A percentile compares a stretch with the other conserved stretches of the same genome.
Conservation (phyloP, 2,888 invertebrate species). For the Oasisia sp. region DNA sequence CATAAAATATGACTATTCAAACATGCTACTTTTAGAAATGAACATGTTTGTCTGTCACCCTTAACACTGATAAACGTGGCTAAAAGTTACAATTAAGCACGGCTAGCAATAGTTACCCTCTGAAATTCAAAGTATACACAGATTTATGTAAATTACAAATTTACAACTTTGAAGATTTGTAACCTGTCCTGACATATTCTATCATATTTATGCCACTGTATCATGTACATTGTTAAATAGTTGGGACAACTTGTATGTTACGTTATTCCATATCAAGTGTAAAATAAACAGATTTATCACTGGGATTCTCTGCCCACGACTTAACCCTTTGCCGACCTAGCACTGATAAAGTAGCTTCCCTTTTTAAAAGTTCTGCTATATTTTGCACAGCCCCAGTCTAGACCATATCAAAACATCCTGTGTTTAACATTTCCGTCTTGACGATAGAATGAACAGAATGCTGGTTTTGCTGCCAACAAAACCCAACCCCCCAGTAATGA, state of each 20-base stretch:
- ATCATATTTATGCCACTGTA: not conserved
- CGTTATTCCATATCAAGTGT: not conserved
- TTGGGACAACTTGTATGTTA: not conserved
- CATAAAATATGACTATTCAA: not conserved
- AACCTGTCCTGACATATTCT: no score
- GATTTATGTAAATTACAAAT: no score
- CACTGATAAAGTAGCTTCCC: not conserved
- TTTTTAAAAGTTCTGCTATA: not conserved
- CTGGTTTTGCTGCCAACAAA: not conserved
- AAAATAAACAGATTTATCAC: not conserved
- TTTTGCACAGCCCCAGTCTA: not conserved
- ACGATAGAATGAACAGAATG: not conserved
- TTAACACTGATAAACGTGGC: not conserved
- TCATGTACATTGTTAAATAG: not conserved
- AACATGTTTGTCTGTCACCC: not conserved
- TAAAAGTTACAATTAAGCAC: not conserved
- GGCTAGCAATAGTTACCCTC: not conserved
- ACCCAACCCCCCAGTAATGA: not conserved
- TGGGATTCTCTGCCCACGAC: not conserved
- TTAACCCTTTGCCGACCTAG: not conserved
- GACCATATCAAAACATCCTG: conserved; percentile 5
- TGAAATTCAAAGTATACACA: no score
- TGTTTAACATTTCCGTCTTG: conserved; percentile 4
- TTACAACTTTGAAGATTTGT: no score
- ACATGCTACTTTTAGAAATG: no score